Conservation (phyloP, 2,797 vertebrate genomes). For the Sylvilagus floridanus region DNA sequence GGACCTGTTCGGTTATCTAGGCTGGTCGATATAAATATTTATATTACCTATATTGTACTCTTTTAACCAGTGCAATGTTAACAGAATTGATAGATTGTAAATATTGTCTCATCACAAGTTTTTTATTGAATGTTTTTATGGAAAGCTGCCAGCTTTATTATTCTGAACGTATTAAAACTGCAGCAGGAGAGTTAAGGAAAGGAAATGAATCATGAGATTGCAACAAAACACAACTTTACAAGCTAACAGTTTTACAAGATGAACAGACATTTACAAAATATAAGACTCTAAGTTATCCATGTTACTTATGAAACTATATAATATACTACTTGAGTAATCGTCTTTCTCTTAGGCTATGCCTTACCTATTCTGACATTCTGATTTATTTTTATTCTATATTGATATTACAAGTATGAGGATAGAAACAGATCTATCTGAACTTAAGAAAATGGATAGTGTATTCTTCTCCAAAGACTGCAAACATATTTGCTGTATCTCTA, state of each 20-base stretch:
- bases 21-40: background rate
- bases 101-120: background rate
- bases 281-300: background rate
- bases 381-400: constrained; percentile 23
- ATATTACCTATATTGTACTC: background rate
- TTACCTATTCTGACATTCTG: background rate
- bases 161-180: background rate
- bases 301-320: background rate
- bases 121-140: background rate
- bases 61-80: background rate
- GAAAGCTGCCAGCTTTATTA: background rate
- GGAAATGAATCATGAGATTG: background rate
- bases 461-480: constrained; percentile 2
- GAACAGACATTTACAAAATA: background rate
- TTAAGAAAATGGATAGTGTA: background rate
- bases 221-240: background rate
- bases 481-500: background rate
- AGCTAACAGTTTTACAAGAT: background rate
- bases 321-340: background rate
- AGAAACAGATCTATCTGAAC: constrained; percentile 9
- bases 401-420: background rate
- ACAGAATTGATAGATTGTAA: background rate
- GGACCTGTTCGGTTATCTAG: background rate
- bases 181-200: background rate
- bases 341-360: background rate